Base-by-base conservation (phyloP, 2,888 invertebrate genomes). In the Protodeltote pygarga region DNA sequence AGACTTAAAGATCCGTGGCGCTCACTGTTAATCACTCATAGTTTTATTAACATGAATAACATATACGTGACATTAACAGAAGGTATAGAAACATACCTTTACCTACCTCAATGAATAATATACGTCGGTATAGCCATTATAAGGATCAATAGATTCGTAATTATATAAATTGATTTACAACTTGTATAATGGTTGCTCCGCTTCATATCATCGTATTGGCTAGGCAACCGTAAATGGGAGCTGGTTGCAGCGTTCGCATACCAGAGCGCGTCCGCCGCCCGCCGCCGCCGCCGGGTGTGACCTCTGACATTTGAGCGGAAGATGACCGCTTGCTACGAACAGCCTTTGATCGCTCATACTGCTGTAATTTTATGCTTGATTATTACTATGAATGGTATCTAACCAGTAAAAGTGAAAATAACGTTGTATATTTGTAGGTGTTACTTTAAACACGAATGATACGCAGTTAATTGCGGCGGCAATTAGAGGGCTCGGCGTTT, bases 271-370 rank as follows among this genome's bases (percentile, higher is more conserved):
- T n/a, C n/a, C n/a, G n/a, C n/a, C n/a, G n/a, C n/a, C n/a, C 63
- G 51, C 50, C 61, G 59, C 53, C 51, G 58, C 48, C 44, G 54
- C 48, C 61, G 67, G 67, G 59, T 51, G 41, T 73, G 79, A 89
- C 86, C 88, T 83, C 72, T 87, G 88, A 75, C 87, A 89, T 89
- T 89, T 86, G 52, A 33, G 53, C 59, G 68, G 77, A 77, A 82
- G 87, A 89, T 83, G 87, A 81, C 87, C 84, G 80, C 77, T 82
- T 79, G 78, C 78, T 73, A 72, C 69, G 68, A 73, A 67, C 77
- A 83, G 83, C 81, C 84, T 86, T 81, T 89, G 84, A 87, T 88
- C 87, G 85, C 76, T 75, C 75, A 77, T 68, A 75, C 81, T 83
- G 74, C 79, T 81, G 85, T 77, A 84, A 85, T 84, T 85, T 85